Percentiles rank a stretch among this genome's conserved stretches.
Conservation (phyloP, 2,888 invertebrate genomes). For the Torymus aiolomorphi region DNA sequence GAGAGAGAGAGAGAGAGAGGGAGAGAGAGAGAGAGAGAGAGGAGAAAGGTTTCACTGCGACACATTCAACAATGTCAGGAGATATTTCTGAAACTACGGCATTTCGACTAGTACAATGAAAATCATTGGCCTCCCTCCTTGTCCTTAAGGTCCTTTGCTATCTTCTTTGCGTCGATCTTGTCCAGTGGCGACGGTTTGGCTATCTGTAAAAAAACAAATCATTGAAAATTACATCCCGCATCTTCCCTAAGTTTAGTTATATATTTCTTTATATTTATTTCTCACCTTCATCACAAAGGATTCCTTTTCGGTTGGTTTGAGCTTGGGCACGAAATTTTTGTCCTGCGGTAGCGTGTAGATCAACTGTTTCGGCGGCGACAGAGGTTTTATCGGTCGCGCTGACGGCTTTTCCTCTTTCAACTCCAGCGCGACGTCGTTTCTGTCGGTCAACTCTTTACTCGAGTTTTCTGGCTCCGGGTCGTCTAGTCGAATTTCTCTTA, state of each 20-base stretch:
- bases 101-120: conserved; percentile 37
- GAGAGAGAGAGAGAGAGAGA: no score
- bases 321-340: conserved; percentile 6
- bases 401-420: conserved; percentile 19
- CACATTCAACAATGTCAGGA: conserved; percentile 26
- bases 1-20: no score
- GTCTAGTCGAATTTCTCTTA: conserved; percentile 11
- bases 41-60: conserved; percentile 13
- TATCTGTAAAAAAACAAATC: conserved; percentile 22
- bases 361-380: conserved; percentile 21
- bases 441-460: conserved; percentile 38
- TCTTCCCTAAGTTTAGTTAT: background rate
- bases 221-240: background rate
- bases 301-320: conserved; percentile 36
- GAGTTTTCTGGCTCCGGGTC: background rate
- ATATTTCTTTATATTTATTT: background rate
- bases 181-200: conserved; percentile 3
- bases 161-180: conserved; percentile 11
- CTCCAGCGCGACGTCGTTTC: conserved; percentile 41
- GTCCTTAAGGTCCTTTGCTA: conserved; percentile 25
- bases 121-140: conserved; percentile 36
- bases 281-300: conserved; percentile 53
- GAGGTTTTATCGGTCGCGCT: background rate
- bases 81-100: conserved; percentile 32
- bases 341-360: conserved; percentile 15